Evolutionary conservation across 2,888 invertebrate species (phyloP).

Genomic region (Caenorhabditis afra): DNA sequence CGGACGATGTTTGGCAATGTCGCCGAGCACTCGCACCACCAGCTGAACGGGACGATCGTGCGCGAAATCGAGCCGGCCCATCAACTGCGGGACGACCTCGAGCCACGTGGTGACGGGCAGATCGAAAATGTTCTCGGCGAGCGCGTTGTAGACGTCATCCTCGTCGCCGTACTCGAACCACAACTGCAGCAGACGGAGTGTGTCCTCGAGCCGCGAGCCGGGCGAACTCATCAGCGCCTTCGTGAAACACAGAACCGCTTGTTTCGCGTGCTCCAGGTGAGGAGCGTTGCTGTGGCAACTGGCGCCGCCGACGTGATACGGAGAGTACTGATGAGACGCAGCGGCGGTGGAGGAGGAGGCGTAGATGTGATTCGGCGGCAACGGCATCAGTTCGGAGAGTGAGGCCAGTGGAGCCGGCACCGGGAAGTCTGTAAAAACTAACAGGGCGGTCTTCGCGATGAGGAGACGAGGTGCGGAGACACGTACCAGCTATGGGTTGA

Average conservation of each 20-base stretch:
- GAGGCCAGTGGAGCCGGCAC: conserved; percentile 55
- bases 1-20: conserved; percentile 97
- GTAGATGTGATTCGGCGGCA: conserved; percentile 6
- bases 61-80: conserved; percentile 96
- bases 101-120: conserved; percentile 99
- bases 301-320: conserved; percentile 1
- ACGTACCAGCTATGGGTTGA: conserved; percentile 16
- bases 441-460: not conserved
- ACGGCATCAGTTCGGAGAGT: conserved; percentile 22
- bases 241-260: conserved; percentile 69
- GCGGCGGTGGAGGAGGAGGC: not conserved
- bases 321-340: conserved; percentile 3
- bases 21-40: conserved; percentile 86
- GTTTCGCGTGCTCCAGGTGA: conserved; percentile 54
- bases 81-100: conserved; percentile 93
- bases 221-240: conserved; percentile 74
- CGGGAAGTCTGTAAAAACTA: conserved; percentile 40
- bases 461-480: not conserved
- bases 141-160: conserved; percentile 93
- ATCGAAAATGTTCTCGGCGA: conserved; percentile 91
- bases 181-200: conserved; percentile 90
- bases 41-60: conserved; percentile 89
- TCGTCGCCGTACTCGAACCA: conserved; percentile 95
- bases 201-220: conserved; percentile 90
- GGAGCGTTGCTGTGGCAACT: not conserved